A percentile compares a stretch with the other conserved stretches of the same genome.
phyloP scores from a whole-genome alignment of 2,888 invertebrate species.

The Sinodicranocentrus sp. region DNA sequence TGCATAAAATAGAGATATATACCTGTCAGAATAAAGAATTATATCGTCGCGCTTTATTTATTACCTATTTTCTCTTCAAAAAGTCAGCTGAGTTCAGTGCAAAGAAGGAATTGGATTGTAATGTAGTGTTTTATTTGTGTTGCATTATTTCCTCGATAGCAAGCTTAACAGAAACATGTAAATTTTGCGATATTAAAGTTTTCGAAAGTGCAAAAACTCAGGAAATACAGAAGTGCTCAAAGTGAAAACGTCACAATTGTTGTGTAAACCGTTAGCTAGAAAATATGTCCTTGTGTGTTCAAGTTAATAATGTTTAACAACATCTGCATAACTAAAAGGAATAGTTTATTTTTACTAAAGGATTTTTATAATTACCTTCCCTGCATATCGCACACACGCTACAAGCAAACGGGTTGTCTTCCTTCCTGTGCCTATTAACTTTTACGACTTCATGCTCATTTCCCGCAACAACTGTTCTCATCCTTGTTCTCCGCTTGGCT shows the following conservation, averaged over 20 bases:
- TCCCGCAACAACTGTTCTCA: background rate
- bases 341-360: too few species aligned
- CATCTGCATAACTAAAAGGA: too few species aligned
- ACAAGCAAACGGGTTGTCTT: too few species aligned
- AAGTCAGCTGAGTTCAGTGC: background rate
- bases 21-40: background rate
- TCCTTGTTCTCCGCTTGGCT: constrained; percentile 13
- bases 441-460: background rate
- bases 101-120: background rate
- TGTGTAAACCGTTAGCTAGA: too few species aligned
- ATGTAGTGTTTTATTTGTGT: too few species aligned
- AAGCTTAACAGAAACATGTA: background rate
- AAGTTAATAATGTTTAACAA: too few species aligned
- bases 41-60: background rate
- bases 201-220: constrained; percentile 3
- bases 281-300: too few species aligned
- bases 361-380: too few species aligned
- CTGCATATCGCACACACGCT: too few species aligned
- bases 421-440: background rate
- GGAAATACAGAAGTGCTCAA: too few species aligned
- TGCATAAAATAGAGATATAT: background rate
- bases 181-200: background rate
- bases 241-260: too few species aligned
- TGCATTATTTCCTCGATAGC: too few species aligned
- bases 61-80: background rate